Evolutionary conservation across 2,888 invertebrate species (phyloP).

Genomic region (Morpho achilles): DNA sequence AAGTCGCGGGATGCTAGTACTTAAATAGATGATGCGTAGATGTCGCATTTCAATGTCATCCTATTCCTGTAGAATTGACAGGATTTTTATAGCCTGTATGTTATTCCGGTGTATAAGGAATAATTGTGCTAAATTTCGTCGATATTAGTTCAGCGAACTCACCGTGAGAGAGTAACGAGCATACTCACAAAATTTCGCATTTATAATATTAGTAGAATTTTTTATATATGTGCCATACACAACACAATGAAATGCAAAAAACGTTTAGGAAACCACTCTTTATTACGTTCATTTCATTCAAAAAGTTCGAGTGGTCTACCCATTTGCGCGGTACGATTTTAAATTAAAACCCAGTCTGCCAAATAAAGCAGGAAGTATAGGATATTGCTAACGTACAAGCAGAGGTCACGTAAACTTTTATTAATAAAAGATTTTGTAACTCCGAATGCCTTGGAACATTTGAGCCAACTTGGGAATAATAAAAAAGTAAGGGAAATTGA

Average conservation of each 20-base stretch:
- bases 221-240: slow-evolving; percentile 11
- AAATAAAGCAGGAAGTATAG: slow-evolving; percentile 42
- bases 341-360: slow-evolving; percentile 34
- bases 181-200: no score
- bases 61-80: no score
- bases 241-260: slow-evolving; percentile 19
- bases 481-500: slow-evolving; percentile 59
- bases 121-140: no score
- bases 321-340: slow-evolving; percentile 27
- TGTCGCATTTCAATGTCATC: no score
- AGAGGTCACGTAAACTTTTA: slow-evolving; percentile 56
- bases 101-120: no score
- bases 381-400: slow-evolving; percentile 37
- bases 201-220: slow-evolving; percentile 6
- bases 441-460: slow-evolving; percentile 52
- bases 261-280: slow-evolving; percentile 26
- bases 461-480: slow-evolving; percentile 51
- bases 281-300: slow-evolving; percentile 25
- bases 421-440: slow-evolving; percentile 67
- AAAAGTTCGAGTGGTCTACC: slow-evolving; percentile 25
- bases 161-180: no score
- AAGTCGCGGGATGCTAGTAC: no score
- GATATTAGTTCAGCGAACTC: no score
- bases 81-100: no score
- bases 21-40: no score